These are phyloP conservation scores for Pocillopora meandrina DNA, from an alignment of 92 coral and sea anemone genomes.

Conservation along the genomic window DNA sequence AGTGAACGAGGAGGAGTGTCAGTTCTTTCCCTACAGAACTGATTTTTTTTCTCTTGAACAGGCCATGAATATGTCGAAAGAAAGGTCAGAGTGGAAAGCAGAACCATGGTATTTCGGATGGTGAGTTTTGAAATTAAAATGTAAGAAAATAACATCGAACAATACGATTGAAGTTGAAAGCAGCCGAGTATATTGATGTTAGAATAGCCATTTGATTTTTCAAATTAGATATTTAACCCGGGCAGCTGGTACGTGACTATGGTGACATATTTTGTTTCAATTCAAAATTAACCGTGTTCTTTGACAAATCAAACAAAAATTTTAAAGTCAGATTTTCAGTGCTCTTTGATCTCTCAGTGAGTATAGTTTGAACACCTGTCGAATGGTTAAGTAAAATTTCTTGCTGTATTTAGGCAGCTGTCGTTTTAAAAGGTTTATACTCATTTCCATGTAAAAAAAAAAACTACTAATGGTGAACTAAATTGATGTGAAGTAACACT, in stretches of 20 bases:
- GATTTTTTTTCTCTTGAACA: constrained; percentile 78
- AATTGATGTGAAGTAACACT: too few species aligned
- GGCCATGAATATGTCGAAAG: constrained; percentile 90
- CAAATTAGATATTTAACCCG: not conserved
- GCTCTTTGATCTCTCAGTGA: constrained; percentile 4
- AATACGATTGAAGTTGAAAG: not conserved
- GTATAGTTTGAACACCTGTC: constrained; percentile 22
- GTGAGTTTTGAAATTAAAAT: constrained; percentile 56
- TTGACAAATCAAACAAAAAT: constrained; percentile 12
- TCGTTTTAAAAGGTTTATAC: not conserved
- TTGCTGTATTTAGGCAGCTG: not conserved
- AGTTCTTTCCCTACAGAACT: constrained; percentile 96
- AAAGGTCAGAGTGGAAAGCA: constrained; percentile 78
- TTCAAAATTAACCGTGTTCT: constrained; percentile 7
- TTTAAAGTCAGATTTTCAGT: constrained; percentile 22
- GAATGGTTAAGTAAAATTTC: not conserved
- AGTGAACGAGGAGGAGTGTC: constrained; percentile 91
- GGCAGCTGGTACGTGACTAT: not conserved
- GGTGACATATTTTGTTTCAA: constrained; percentile 7
- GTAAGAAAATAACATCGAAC: not conserved
- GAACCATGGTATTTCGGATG: constrained; percentile 99
- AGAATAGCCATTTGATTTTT: not conserved
- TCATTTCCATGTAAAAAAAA: not conserved
- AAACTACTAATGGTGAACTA: not conserved
- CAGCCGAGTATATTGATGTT: constrained; percentile 9